Percentiles rank a stretch among this genome's conserved stretches.
Evolutionary conservation across 2,888 invertebrate species (phyloP).

Genomic region (Lottia gigantea): DNA sequence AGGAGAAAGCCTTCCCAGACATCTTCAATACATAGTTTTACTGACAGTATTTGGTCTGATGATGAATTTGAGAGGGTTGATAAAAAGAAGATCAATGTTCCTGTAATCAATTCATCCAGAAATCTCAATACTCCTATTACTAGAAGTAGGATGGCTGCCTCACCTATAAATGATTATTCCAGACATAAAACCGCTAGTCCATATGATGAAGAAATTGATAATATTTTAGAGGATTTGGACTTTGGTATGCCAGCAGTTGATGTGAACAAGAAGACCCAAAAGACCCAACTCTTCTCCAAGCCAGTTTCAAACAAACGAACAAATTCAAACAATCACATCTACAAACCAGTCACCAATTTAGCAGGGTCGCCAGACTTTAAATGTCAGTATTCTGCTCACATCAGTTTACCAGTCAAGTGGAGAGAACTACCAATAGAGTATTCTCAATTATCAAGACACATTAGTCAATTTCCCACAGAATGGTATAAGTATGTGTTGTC

Average conservation of each 20-base stretch:
- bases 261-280: constrained; percentile 34
- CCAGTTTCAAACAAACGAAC: constrained; percentile 28
- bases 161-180: background rate
- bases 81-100: constrained; percentile 30
- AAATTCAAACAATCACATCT: constrained; percentile 50
- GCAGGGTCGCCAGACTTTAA: constrained; percentile 60
- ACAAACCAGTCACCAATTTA: constrained; percentile 58
- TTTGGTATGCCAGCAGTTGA: constrained; percentile 62
- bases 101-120: constrained; percentile 23
- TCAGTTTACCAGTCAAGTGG: constrained; percentile 60
- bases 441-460: constrained; percentile 49
- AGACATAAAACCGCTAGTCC: constrained; percentile 26
- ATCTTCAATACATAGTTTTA: constrained; percentile 51
- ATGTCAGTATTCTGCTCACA: constrained; percentile 54
- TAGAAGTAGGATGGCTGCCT: background rate
- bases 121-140: constrained; percentile 12
- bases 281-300: constrained; percentile 15
- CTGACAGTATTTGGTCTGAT: constrained; percentile 61
- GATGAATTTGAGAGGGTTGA: constrained; percentile 40
- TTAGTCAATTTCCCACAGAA: constrained; percentile 54
- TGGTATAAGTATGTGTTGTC: constrained; percentile 60
- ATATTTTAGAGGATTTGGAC: constrained; percentile 54
- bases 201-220: constrained; percentile 46
- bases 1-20: constrained; percentile 40
- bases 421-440: constrained; percentile 58